Percentiles rank a stretch among this genome's conserved stretches.
These are phyloP conservation scores for Pinna nobilis DNA, from an alignment of 1,140 invertebrate species.

Conservation along the genomic window DNA sequence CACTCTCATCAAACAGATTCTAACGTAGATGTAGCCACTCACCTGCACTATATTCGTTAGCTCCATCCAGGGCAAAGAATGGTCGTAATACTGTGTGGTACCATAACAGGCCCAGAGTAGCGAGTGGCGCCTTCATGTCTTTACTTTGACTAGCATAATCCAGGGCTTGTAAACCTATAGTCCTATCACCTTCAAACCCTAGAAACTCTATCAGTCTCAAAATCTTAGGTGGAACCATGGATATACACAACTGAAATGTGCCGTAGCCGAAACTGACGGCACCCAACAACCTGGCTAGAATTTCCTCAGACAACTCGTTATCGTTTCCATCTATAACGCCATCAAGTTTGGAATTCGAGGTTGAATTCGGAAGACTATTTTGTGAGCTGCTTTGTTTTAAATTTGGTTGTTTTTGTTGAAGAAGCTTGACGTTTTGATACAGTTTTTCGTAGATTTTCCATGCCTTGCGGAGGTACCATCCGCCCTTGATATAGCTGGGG, in stretches of 20 bases:
- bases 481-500: conserved; percentile 82
- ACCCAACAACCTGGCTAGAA: conserved; percentile 80
- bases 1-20: background rate
- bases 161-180: conserved; percentile 79
- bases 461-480: conserved; percentile 83
- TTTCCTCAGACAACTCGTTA: conserved; percentile 63
- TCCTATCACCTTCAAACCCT: conserved; percentile 83
- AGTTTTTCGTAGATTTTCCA: conserved; percentile 85
- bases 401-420: conserved; percentile 74
- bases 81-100: conserved; percentile 85
- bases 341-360: conserved; percentile 33
- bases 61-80: conserved; percentile 83
- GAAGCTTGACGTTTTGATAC: conserved; percentile 78
- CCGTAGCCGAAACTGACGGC: conserved; percentile 86
- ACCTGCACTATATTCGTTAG: conserved; percentile 78
- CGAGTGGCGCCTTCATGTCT: conserved; percentile 84
- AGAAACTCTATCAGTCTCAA: conserved; percentile 82
- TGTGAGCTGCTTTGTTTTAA: conserved; percentile 50
- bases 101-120: conserved; percentile 83
- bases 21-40: conserved; percentile 14
- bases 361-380: conserved; percentile 36
- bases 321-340: conserved; percentile 54
- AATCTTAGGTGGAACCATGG: conserved; percentile 82
- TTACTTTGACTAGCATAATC: conserved; percentile 81
- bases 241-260: conserved; percentile 83